phyloP scores from a whole-genome alignment of 2,113 vertebrate species.

The Muscicapa adusta region DNA sequence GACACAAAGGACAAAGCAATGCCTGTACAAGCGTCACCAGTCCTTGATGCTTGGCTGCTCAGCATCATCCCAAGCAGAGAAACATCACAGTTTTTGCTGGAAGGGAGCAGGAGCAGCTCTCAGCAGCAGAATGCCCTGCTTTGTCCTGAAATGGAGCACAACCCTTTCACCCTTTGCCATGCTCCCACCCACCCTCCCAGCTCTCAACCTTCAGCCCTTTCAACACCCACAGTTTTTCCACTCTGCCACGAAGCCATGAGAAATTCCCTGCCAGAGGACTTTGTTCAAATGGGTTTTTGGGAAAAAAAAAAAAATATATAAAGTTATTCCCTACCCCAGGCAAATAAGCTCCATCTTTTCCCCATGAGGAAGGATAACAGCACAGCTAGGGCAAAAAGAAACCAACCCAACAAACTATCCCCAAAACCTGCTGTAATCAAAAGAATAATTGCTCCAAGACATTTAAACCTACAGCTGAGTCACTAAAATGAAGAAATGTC shows the following conservation, averaged over 20 bases:
- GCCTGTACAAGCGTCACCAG: not conserved
- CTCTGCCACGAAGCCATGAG: not conserved
- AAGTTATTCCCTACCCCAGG: not conserved
- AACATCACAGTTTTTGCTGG: not conserved
- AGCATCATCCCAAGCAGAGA: not conserved
- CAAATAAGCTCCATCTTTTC: not conserved
- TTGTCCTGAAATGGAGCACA: not conserved
- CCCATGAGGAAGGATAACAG: conserved; percentile 4
- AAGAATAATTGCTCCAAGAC: conserved; percentile 27
- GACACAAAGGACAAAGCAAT: conserved; percentile 25
- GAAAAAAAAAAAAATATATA: not conserved
- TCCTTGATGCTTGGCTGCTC: not conserved
- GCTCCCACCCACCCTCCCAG: not conserved
- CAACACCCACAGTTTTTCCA: conserved; percentile 61
- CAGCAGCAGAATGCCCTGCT: conserved; percentile 37
- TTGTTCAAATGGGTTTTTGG: not conserved
- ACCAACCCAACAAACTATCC: not conserved
- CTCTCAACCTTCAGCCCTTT: conserved; percentile 17
- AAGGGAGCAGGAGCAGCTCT: not conserved
- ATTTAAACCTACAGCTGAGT: conserved; percentile 31
- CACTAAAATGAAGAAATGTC: conserved; percentile 18
- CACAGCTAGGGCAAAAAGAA: not conserved
- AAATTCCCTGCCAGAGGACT: conserved; percentile 45
- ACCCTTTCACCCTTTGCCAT: conserved; percentile 5
- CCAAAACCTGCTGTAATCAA: conserved; percentile 14